Percentiles rank a stretch among this genome's conserved stretches.
These are phyloP conservation scores for Cosmia pyralina DNA, from an alignment of 2,888 invertebrate genomes.

Conservation along the genomic window DNA sequence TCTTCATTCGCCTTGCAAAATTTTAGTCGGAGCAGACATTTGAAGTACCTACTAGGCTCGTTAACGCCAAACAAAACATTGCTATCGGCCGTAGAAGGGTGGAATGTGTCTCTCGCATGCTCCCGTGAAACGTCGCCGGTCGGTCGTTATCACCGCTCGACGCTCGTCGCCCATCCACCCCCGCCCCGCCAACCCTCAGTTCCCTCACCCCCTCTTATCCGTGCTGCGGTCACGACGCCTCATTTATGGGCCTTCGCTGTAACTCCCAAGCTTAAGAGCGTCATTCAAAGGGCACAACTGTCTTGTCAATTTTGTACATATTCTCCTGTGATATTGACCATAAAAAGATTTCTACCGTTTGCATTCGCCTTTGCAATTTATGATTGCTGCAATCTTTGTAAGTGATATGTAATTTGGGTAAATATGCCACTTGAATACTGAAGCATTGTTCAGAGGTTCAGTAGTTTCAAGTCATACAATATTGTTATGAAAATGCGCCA, in stretches of 20 bases:
- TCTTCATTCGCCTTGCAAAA: neutral
- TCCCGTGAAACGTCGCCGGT: constrained; percentile 52
- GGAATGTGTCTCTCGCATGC: constrained; percentile 54
- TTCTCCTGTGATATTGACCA: constrained; percentile 28
- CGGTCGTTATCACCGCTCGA: constrained; percentile 52
- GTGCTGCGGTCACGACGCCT: constrained; percentile 53
- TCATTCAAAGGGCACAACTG: constrained; percentile 34
- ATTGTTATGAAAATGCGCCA: constrained; percentile 12
- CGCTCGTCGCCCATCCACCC: constrained; percentile 34
- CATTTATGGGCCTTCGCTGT: constrained; percentile 43
- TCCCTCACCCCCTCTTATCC: constrained; percentile 18
- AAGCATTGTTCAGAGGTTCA: constrained; percentile 16
- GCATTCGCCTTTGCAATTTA: constrained; percentile 29
- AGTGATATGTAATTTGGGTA: constrained; percentile 44
- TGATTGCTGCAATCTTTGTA: constrained; percentile 28
- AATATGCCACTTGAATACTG: constrained; percentile 32
- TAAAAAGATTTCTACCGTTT: constrained; percentile 16
- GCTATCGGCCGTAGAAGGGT: constrained; percentile 59
- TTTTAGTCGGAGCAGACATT: neutral
- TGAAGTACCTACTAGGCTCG: neutral
- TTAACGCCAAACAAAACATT: constrained; percentile 27
- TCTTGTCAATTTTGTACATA: constrained; percentile 31
- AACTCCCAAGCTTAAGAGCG: constrained; percentile 44
- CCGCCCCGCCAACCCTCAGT: neutral
- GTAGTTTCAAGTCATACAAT: constrained; percentile 16